phyloP scores from a whole-genome alignment of 2,113 vertebrate species.

The Stomatorhinus ivindoensis region DNA sequence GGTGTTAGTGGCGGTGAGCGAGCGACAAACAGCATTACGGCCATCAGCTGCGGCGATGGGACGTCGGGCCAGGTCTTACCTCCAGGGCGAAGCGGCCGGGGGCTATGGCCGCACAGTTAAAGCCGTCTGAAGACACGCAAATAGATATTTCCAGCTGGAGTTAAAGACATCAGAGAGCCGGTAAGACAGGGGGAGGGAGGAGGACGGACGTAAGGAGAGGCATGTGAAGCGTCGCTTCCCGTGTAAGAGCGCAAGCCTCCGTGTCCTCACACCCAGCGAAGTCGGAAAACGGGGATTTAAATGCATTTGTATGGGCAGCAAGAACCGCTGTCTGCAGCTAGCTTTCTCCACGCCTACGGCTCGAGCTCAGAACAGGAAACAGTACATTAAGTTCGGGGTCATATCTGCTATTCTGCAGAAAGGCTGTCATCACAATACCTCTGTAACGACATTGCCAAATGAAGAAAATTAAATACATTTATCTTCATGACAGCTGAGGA shows the following conservation, averaged over 20 bases:
- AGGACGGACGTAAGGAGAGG: neutral
- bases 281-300: neutral
- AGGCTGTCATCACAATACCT: neutral
- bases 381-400: neutral
- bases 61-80: slow-evolving; percentile 47
- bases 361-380: neutral
- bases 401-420: neutral
- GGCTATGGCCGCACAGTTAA: slow-evolving; percentile 51
- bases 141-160: slow-evolving; percentile 59
- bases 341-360: neutral
- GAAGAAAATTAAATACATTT: neutral
- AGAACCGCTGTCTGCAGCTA: neutral
- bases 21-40: neutral
- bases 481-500: neutral
- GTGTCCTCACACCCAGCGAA: neutral
- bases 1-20: slow-evolving; percentile 35
- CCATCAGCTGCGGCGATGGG: slow-evolving; percentile 40
- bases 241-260: neutral
- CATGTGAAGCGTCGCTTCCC: neutral
- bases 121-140: slow-evolving; percentile 55
- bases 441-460: neutral
- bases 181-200: neutral
- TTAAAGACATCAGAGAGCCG: slow-evolving; percentile 38
- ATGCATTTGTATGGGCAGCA: neutral
- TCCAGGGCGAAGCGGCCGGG: slow-evolving; percentile 52